Percentiles rank a stretch among this genome's conserved stretches.
Conservation (phyloP, 2,888 invertebrate genomes). For the Erynnis tages region DNA sequence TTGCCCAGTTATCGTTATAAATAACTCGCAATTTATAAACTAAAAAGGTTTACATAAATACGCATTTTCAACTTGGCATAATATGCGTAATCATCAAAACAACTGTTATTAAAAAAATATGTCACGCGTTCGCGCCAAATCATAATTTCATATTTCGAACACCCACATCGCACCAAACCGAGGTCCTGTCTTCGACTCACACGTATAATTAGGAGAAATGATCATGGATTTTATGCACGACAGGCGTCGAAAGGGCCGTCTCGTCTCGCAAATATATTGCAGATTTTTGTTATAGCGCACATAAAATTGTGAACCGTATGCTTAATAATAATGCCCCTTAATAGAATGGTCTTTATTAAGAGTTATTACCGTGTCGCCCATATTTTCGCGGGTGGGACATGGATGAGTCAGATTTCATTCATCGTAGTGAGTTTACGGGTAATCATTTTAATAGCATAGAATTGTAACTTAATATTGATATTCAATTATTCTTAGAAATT, state of each 20-base stretch:
- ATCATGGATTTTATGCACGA: constrained; percentile 72
- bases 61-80: constrained; percentile 48
- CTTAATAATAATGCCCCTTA: constrained; percentile 53
- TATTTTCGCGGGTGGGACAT: constrained; percentile 52
- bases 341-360: constrained; percentile 65
- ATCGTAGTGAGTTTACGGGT: constrained; percentile 44
- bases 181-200: constrained; percentile 59
- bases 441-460: constrained; percentile 70
- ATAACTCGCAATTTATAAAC: constrained; percentile 38
- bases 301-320: constrained; percentile 61
- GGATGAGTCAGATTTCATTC: constrained; percentile 67
- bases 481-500: constrained; percentile 75
- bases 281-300: constrained; percentile 63
- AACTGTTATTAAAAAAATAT: constrained; percentile 52
- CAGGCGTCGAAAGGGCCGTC: constrained; percentile 77
- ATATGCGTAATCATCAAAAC: constrained; percentile 52
- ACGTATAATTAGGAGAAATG: constrained; percentile 78
- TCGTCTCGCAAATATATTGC: constrained; percentile 69
- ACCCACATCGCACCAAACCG: constrained; percentile 71
- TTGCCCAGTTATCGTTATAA: constrained; percentile 54
- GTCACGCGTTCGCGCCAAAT: constrained; percentile 73
- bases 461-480: constrained; percentile 70
- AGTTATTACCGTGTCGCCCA: constrained; percentile 54
- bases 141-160: constrained; percentile 77
- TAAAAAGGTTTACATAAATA: constrained; percentile 34